A percentile compares a stretch with the other conserved stretches of the same genome.
These are phyloP conservation scores for Noctilio leporinus DNA, from an alignment of 2,113 vertebrate genomes.

Conservation along the genomic window DNA sequence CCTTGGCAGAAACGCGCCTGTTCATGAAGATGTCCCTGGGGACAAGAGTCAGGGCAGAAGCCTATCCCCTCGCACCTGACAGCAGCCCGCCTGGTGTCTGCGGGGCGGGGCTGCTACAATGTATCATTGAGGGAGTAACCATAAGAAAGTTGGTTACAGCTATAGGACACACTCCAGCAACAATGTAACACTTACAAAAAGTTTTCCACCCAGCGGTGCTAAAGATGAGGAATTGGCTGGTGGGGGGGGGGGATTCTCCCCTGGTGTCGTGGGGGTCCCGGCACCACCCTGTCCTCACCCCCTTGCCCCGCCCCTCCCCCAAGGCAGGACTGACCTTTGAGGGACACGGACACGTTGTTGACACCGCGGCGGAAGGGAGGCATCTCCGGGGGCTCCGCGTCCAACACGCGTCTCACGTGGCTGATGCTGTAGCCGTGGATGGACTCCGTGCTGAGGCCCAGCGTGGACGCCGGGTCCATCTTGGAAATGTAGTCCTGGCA, in stretches of 20 bases:
- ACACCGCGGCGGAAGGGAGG: constrained; percentile 83
- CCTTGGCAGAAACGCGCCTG: background rate
- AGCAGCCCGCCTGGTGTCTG: background rate
- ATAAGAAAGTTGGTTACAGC: background rate
- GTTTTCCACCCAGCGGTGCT: background rate
- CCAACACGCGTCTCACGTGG: constrained; percentile 87
- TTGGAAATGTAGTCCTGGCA: constrained; percentile 90
- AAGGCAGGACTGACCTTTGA: constrained; percentile 86
- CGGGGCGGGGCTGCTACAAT: background rate
- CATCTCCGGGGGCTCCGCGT: constrained; percentile 83
- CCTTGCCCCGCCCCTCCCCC: background rate
- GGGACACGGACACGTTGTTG: constrained; percentile 81
- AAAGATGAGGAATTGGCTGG: no score
- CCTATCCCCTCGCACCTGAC: background rate
- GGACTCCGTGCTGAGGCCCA: constrained; percentile 91
- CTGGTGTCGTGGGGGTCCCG: no score
- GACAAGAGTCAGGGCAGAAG: no score
- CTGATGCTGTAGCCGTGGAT: constrained; percentile 89
- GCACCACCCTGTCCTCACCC: no score
- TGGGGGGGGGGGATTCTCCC: no score
- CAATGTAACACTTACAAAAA: background rate
- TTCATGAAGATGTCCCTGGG: background rate
- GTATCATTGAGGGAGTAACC: background rate
- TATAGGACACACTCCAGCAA: background rate
- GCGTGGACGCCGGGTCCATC: constrained; percentile 90